Base-by-base conservation (phyloP, 1,140 invertebrate genomes). In the Rhopalosiphum padi region DNA sequence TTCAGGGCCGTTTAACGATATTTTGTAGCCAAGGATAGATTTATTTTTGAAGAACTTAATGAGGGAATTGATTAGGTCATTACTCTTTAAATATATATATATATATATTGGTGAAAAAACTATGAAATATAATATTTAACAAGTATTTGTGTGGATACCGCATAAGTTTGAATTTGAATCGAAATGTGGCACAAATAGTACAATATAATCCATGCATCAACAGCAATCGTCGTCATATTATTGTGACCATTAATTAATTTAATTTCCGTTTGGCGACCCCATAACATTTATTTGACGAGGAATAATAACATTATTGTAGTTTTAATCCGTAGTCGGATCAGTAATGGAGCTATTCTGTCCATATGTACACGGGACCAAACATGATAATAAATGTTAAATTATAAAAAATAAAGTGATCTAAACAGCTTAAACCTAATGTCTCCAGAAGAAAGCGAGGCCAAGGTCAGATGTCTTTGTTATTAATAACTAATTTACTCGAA, bases 11-110 rank as follows among this genome's bases (percentile, higher is more conserved):
- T n/a, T 77, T 35, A 77, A n/a, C 5, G 30, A 77, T 77, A 77
- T 77, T 77, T 77, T n/a, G 60, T n/a, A 77, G 60, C 15, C 60
- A 77, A 77, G 60, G n/a, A 77, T 77, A 77, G 30, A n/a, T 77
- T 77, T 77, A 77, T 77, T 77, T 77, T 77, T 77, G 60, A 77
- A 77, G 60, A 77, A 77, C 60, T 35, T n/a, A 77, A 77, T n/a
- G 60, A n/a, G 30, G 3, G 18, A 77, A 77, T n/a, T 77, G 60
- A 77, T 77, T n/a, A 77, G 60, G 30, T 77, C 60, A n/a, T 77
- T 77, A 77, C 60, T n/a, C 60, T 77, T 21, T 18, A 6, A 77
- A 77, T 15, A 30, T 46, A 9, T 46, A 46, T 46, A 46, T 46
- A 46, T 46, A 46, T 9, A 9, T 46, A 46, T 46, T 46, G 46